Conservation (phyloP, 2,113 vertebrate species). For the Laticauda laticaudata region DNA sequence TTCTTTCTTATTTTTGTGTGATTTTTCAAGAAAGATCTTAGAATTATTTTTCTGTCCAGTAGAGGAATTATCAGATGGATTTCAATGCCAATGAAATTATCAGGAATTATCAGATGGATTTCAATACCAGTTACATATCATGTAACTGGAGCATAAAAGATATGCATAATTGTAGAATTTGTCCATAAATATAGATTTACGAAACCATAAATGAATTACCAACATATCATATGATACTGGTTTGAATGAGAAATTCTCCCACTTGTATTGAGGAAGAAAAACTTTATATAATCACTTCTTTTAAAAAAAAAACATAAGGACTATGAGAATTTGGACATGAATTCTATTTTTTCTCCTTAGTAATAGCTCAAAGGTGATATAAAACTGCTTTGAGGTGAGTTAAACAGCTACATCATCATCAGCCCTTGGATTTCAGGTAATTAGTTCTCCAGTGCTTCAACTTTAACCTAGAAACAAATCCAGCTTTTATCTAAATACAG, state of each 20-base stretch:
- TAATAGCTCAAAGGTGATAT: neutral
- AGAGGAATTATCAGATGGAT: neutral
- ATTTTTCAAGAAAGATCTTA: neutral
- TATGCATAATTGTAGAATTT: neutral
- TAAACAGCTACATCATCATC: neutral
- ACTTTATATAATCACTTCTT: neutral
- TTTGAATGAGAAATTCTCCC: neutral
- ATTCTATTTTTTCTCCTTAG: neutral
- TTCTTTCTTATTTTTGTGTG: neutral
- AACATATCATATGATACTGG: neutral
- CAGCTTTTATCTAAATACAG: fast-evolving
- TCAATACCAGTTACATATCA: neutral
- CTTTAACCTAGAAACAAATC: conserved; percentile 29
- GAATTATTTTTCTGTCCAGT: neutral
- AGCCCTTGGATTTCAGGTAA: neutral
- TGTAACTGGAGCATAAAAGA: neutral
- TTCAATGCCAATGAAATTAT: neutral
- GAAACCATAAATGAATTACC: neutral
- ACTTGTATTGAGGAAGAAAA: fast-evolving
- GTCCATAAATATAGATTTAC: neutral
- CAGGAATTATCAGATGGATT: neutral
- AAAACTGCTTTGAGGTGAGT: neutral
- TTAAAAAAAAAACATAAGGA: fast-evolving
- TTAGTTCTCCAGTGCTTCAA: neutral
- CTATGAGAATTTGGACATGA: neutral